Percentiles rank a stretch among this genome's conserved stretches.
phyloP scores from a whole-genome alignment of 1,140 invertebrate genomes.

The Diorhabda carinulata region DNA sequence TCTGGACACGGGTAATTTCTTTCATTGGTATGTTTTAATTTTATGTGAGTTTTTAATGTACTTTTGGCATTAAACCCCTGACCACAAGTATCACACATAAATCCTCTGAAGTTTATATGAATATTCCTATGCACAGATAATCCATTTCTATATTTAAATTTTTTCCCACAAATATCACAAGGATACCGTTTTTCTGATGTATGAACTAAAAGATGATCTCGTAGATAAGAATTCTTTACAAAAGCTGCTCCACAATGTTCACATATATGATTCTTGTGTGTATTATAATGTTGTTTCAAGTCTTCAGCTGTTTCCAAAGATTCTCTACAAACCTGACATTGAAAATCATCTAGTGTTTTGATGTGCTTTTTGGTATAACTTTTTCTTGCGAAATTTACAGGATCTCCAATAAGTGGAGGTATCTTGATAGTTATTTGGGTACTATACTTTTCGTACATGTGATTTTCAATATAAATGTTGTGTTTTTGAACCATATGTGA shows the following conservation, averaged over 20 bases:
- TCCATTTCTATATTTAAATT: slow-evolving; percentile 14
- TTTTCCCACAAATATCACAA: slow-evolving; percentile 16
- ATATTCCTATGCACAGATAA: slow-evolving; percentile 15
- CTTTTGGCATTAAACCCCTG: slow-evolving; percentile 9
- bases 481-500: slow-evolving; percentile 15
- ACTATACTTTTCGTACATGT: slow-evolving; percentile 5
- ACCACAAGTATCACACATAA: slow-evolving; percentile 18
- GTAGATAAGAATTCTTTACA: slow-evolving; percentile 14
- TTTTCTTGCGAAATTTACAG: neutral
- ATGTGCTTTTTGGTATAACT: slow-evolving; percentile 6
- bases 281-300: slow-evolving; percentile 14
- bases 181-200: slow-evolving; percentile 13
- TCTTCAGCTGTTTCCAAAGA: neutral
- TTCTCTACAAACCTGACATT: slow-evolving; percentile 13
- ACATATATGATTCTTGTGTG: slow-evolving; percentile 14
- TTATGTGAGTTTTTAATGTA: slow-evolving; percentile 18
- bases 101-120: slow-evolving; percentile 11
- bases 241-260: slow-evolving; percentile 19
- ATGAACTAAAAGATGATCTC: slow-evolving; percentile 12
- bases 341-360: neutral
- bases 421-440: slow-evolving; percentile 12
- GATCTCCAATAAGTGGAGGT: neutral
- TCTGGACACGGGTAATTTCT: slow-evolving; percentile 14
- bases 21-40: slow-evolving; percentile 18
- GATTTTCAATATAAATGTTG: slow-evolving; percentile 4